phyloP scores from a whole-genome alignment of 2,888 invertebrate genomes.

The Epinotia bilunana region DNA sequence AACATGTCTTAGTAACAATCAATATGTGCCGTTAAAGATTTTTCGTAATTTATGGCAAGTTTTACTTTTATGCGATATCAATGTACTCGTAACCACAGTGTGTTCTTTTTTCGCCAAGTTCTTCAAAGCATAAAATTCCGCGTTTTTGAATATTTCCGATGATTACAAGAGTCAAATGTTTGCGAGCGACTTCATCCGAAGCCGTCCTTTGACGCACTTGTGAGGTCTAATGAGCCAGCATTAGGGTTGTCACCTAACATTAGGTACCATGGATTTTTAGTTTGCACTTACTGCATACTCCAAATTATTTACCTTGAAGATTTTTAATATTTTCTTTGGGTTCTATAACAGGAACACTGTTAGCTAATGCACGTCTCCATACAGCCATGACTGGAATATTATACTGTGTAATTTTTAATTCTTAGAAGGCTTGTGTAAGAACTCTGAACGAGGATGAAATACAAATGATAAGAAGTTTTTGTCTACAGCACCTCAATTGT shows the following conservation, averaged over 20 bases:
- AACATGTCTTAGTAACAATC: background rate
- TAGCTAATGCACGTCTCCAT: too few relatives aligned
- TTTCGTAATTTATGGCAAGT: too few relatives aligned
- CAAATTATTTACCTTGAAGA: background rate
- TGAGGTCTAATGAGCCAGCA: constrained; percentile 65
- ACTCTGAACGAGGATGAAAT: too few relatives aligned
- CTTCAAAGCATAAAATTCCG: constrained; percentile 22
- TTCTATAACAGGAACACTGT: too few relatives aligned
- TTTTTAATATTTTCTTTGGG: background rate
- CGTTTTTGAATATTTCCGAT: constrained; percentile 45
- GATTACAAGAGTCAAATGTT: constrained; percentile 49
- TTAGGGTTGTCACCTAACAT: constrained; percentile 22
- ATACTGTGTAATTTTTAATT: too few relatives aligned
- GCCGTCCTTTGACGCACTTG: constrained; percentile 68
- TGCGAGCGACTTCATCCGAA: constrained; percentile 44
- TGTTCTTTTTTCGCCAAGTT: constrained; percentile 8
- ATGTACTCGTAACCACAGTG: background rate
- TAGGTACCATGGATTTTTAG: background rate
- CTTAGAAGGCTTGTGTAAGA: too few relatives aligned
- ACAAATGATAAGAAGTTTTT: too few relatives aligned
- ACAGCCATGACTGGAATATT: too few relatives aligned
- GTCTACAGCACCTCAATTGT: too few relatives aligned
- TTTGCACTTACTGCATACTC: background rate
- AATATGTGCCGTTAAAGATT: background rate
- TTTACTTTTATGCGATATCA: background rate